These are phyloP conservation scores for Protonemura montana DNA, from an alignment of 2,888 invertebrate species.

Conservation along the genomic window DNA sequence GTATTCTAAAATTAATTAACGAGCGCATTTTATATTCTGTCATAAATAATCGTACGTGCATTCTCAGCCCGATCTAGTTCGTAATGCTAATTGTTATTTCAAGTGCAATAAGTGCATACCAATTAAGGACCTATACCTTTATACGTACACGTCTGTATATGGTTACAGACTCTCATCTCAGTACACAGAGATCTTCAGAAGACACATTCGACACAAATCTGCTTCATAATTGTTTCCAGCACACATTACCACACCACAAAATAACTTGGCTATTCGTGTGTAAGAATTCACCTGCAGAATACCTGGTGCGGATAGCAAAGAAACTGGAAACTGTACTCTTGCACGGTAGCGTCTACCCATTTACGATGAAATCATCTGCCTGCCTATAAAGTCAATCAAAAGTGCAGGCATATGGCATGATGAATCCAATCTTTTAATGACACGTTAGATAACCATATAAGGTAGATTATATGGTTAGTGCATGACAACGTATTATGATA, in stretches of 20 bases:
- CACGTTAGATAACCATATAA: background rate
- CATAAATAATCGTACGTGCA: no score
- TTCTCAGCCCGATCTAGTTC: no score
- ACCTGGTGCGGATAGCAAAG: background rate
- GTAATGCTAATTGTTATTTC: no score
- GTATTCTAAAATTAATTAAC: no score
- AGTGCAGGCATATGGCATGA: background rate
- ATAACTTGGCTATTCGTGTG: background rate
- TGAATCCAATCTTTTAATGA: background rate
- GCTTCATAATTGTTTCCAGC: background rate
- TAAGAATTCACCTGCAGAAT: background rate
- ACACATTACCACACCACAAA: background rate
- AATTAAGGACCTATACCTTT: background rate
- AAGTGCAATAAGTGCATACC: no score
- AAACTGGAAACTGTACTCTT: background rate
- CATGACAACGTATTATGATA: background rate
- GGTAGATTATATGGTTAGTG: background rate
- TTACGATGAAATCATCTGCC: background rate
- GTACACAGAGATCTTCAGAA: background rate
- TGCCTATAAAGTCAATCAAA: background rate
- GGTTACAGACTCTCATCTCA: no score
- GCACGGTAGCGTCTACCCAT: background rate
- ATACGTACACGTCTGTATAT: background rate
- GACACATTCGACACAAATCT: background rate
- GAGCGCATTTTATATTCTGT: no score